Conservation (phyloP, 2,888 invertebrate genomes). For the Ornithoptera alexandrae region DNA sequence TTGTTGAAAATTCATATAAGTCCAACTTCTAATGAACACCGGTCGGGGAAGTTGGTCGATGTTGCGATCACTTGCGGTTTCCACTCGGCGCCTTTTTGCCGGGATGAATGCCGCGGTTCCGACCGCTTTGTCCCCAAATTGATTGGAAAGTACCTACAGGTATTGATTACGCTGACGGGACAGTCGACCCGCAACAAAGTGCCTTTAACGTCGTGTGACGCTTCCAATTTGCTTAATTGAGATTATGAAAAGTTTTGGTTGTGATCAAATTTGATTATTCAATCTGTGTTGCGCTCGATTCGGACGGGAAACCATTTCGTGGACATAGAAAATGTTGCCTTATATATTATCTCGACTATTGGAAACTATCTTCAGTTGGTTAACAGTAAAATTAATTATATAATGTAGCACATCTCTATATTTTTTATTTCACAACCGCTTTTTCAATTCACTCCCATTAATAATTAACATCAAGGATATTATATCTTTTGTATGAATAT, state of each 20-base stretch:
- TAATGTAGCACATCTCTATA: no score
- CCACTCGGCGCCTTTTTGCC: constrained; percentile 37
- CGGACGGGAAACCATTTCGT: neutral
- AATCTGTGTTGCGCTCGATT: neutral
- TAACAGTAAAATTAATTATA: no score
- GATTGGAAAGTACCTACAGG: constrained; percentile 27
- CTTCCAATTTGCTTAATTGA: constrained; percentile 21
- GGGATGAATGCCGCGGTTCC: constrained; percentile 37
- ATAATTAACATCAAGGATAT: no score
- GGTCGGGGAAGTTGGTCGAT: constrained; percentile 62
- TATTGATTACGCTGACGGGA: constrained; percentile 23
- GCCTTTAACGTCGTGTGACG: constrained; percentile 12
- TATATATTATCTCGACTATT: neutral
- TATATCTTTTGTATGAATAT: no score
- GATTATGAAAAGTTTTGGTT: constrained; percentile 10
- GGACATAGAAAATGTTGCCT: neutral
- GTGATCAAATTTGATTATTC: neutral
- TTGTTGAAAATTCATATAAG: constrained; percentile 74
- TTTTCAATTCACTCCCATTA: no score
- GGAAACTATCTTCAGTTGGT: no score
- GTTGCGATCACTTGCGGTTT: constrained; percentile 50
- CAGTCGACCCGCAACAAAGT: constrained; percentile 15
- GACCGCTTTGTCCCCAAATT: constrained; percentile 43
- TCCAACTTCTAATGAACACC: constrained; percentile 78
- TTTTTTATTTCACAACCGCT: no score